Evolutionary conservation across 2,113 vertebrate species (phyloP).

Genomic region (Sakesphorus luctuosus): DNA sequence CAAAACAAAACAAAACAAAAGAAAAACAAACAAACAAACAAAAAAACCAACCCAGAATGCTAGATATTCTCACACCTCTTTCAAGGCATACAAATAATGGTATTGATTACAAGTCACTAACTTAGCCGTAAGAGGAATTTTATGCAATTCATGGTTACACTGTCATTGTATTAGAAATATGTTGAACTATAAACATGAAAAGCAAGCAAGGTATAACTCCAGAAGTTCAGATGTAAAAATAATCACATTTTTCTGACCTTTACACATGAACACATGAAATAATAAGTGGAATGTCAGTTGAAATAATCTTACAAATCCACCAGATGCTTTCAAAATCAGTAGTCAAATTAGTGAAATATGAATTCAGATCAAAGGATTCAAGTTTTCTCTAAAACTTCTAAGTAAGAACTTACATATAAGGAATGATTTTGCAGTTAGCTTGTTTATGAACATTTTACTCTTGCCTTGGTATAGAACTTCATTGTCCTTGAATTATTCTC

Average conservation of each 20-base stretch:
- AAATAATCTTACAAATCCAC: neutral
- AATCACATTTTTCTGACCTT: neutral
- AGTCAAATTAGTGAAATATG: slow-evolving; percentile 5
- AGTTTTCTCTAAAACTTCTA: slow-evolving; percentile 1
- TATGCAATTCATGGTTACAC: neutral
- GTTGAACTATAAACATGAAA: neutral
- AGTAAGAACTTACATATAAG: neutral
- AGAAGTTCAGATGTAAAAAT: slow-evolving; percentile 13
- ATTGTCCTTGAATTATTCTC: neutral
- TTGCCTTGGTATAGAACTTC: neutral
- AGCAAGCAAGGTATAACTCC: neutral
- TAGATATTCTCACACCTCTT: neutral
- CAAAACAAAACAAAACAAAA: neutral
- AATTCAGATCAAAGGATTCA: neutral
- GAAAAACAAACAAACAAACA: neutral
- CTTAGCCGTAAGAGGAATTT: neutral
- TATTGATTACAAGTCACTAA: neutral
- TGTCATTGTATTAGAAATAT: neutral
- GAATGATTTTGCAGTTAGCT: neutral
- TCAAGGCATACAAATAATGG: neutral
- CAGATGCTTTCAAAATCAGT: neutral
- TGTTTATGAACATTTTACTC: neutral
- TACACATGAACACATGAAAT: neutral
- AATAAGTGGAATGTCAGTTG: neutral
- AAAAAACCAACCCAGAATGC: neutral